Conservation (phyloP, 2,888 invertebrate genomes). For the Macrophya annulata region DNA sequence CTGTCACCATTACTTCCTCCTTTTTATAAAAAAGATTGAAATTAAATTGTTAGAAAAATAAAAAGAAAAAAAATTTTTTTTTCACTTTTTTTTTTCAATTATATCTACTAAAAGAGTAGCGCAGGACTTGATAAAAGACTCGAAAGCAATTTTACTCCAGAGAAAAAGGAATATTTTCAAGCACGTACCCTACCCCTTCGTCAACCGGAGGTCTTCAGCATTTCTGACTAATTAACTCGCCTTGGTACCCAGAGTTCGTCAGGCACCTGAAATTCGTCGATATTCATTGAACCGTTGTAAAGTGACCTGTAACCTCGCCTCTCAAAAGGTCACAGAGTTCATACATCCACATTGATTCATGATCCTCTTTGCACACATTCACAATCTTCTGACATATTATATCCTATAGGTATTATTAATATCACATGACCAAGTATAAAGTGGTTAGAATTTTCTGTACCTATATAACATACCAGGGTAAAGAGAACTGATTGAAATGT, state of each 20-base stretch:
- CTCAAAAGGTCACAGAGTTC: slow-evolving; percentile 41
- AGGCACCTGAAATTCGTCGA: slow-evolving; percentile 25
- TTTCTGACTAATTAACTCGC: slow-evolving; percentile 37
- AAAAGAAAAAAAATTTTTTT: neutral
- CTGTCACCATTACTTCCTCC: neutral
- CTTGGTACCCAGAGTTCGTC: slow-evolving; percentile 21
- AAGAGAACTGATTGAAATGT: slow-evolving; percentile 37
- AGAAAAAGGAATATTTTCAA: slow-evolving; percentile 1
- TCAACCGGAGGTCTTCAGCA: slow-evolving; percentile 21
- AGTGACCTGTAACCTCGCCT: slow-evolving; percentile 29
- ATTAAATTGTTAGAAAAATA: neutral
- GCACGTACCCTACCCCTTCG: neutral
- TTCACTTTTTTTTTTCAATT: too few relatives aligned
- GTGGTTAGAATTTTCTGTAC: neutral
- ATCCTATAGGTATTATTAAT: too few relatives aligned
- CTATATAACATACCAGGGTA: neutral
- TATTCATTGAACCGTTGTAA: slow-evolving; percentile 17
- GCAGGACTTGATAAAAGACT: neutral
- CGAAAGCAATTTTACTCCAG: neutral
- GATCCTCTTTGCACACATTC: neutral
- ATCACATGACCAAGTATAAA: neutral
- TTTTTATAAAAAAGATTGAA: neutral
- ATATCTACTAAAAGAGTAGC: neutral
- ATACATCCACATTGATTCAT: neutral
- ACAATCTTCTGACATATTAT: neutral